Evolutionary conservation across 2,113 vertebrate species (phyloP).

Genomic region (Cochlearius cochlearius): DNA sequence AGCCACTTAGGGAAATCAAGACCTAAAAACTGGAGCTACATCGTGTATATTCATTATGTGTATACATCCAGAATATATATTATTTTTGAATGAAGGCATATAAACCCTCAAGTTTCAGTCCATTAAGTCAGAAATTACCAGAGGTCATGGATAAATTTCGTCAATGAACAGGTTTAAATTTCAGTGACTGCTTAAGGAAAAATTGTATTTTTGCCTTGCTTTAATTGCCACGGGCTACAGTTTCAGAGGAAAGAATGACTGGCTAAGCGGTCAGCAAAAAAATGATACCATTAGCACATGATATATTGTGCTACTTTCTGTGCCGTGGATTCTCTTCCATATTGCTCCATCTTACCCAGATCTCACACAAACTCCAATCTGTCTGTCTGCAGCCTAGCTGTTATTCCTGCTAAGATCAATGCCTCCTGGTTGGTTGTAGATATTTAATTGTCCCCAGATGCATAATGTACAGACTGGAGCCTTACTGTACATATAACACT

Average conservation of each 20-base stretch:
- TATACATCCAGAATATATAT: not conserved
- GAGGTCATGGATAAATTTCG: not conserved
- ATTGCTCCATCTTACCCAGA: not conserved
- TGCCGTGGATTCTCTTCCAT: not conserved
- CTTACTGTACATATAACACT: not conserved
- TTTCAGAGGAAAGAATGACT: constrained; percentile 27
- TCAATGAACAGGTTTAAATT: constrained; percentile 34
- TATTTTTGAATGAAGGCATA: not conserved
- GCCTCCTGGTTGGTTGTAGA: not conserved
- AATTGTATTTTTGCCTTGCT: not conserved
- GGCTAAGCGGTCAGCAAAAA: constrained; percentile 1
- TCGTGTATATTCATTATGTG: not conserved
- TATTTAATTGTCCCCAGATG: not conserved
- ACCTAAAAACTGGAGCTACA: not conserved
- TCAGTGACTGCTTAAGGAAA: constrained; percentile 22
- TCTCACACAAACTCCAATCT: constrained; percentile 10
- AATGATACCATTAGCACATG: not conserved
- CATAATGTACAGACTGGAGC: not conserved
- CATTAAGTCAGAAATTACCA: constrained; percentile 21
- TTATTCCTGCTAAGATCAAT: constrained; percentile 1
- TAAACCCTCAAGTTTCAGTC: not conserved
- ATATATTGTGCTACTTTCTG: not conserved
- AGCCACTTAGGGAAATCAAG: not conserved
- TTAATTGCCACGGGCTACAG: not conserved
- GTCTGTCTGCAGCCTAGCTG: not conserved